phyloP scores from a whole-genome alignment of 2,888 invertebrate genomes.

The Agrotis segetum region DNA sequence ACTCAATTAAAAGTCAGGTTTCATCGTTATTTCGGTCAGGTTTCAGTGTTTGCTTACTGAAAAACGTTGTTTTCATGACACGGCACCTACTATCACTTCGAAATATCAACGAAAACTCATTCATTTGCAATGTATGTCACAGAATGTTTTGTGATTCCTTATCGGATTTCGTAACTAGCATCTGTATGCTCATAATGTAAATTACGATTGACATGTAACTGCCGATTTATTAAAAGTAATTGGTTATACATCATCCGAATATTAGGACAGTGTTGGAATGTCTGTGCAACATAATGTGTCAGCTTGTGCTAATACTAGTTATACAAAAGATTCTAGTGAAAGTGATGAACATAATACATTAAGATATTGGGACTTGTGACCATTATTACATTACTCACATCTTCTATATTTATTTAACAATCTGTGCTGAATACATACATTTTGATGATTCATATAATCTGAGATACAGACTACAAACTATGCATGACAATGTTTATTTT shows the following conservation, averaged over 20 bases:
- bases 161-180: slow-evolving; percentile 50
- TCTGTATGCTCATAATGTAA: slow-evolving; percentile 17
- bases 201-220: slow-evolving; percentile 22
- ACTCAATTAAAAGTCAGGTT: slow-evolving; percentile 49
- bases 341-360: slow-evolving; percentile 28
- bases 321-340: slow-evolving; percentile 31
- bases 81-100: slow-evolving; percentile 10
- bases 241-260: slow-evolving; percentile 2
- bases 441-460: not conserved
- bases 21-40: slow-evolving; percentile 37
- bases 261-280: slow-evolving; percentile 14
- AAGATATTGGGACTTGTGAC: not conserved
- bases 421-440: not conserved
- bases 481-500: slow-evolving; percentile 1
- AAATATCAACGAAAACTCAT: slow-evolving; percentile 8
- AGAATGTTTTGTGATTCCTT: slow-evolving; percentile 51
- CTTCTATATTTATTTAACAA: not conserved
- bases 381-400: not conserved
- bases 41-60: slow-evolving; percentile 31
- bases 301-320: not conserved
- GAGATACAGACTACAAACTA: not conserved
- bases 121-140: slow-evolving; percentile 49
- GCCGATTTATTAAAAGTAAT: slow-evolving; percentile 11
- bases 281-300: slow-evolving; percentile 34
- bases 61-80: slow-evolving; percentile 13